Conservation (phyloP, 1,140 invertebrate species). For the Drosophila athabasca region DNA sequence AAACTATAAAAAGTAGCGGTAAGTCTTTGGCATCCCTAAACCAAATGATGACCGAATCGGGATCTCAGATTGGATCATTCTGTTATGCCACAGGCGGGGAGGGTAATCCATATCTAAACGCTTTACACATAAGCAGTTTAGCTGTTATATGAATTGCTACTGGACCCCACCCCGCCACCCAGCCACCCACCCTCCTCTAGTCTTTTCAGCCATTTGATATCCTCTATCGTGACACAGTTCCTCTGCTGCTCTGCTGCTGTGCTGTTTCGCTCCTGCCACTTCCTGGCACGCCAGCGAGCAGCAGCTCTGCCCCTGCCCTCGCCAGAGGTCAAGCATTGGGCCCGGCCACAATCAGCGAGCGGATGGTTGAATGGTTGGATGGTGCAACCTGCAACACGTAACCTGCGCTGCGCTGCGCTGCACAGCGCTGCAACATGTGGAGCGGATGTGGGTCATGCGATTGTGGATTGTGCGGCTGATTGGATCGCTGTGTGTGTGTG, state of each 20-base stretch:
- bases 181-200: too few relatives aligned
- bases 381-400: slow-evolving; percentile 16
- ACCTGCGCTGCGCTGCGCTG: not conserved
- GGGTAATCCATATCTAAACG: too few relatives aligned
- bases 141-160: too few relatives aligned
- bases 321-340: slow-evolving; percentile 51
- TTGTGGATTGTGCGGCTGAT: too few relatives aligned
- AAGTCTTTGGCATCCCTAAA: too few relatives aligned
- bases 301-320: slow-evolving; percentile 35
- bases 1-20: too few relatives aligned
- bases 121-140: too few relatives aligned
- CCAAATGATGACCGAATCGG: too few relatives aligned
- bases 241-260: slow-evolving; percentile 1
- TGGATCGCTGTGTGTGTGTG: not conserved
- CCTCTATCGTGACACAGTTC: not conserved
- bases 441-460: slow-evolving; percentile 27
- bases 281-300: not conserved
- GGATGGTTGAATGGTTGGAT: slow-evolving; percentile 1
- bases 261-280: slow-evolving; percentile 26
- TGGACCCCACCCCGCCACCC: too few relatives aligned
- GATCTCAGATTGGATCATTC: too few relatives aligned
- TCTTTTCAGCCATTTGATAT: too few relatives aligned
- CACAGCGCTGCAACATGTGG: slow-evolving; percentile 13
- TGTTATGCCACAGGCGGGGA: too few relatives aligned
- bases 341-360: not conserved